Evolutionary conservation across 2,888 invertebrate genomes (phyloP).

Genomic region (Stomorhina lunata): DNA sequence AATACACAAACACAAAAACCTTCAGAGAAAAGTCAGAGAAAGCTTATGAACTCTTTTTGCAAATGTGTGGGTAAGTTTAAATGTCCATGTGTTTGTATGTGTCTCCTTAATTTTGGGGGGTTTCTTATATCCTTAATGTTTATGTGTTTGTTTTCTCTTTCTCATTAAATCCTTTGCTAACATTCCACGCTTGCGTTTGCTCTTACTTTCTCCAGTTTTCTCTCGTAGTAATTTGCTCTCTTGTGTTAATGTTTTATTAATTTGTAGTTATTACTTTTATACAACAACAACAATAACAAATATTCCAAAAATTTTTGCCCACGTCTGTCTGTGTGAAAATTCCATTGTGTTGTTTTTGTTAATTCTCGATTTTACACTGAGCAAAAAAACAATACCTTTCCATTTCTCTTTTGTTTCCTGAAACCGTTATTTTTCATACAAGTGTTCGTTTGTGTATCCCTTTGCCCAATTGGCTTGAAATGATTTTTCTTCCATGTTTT

Average conservation of each 20-base stretch:
- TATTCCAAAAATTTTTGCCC: slow-evolving; percentile 9
- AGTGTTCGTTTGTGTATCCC: background rate
- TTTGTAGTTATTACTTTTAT: slow-evolving; percentile 22
- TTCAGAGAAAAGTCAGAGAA: background rate
- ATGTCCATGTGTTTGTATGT: background rate
- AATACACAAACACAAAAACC: background rate
- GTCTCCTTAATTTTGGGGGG: background rate
- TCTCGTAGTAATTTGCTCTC: slow-evolving; percentile 28
- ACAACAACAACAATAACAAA: background rate
- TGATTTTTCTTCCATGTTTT: background rate
- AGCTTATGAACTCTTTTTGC: too few relatives aligned
- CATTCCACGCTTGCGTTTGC: slow-evolving; percentile 32
- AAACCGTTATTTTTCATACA: background rate
- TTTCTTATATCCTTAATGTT: background rate
- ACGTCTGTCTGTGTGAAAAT: background rate
- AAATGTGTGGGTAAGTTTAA: slow-evolving; percentile 2
- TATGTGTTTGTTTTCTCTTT: slow-evolving; percentile 12
- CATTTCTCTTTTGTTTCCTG: background rate
- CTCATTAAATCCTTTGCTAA: slow-evolving; percentile 11
- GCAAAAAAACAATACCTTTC: background rate
- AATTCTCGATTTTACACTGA: background rate
- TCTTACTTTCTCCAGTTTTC: slow-evolving; percentile 1
- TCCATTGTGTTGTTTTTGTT: background rate
- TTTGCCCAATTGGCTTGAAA: slow-evolving; percentile 51
- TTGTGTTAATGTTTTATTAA: slow-evolving; percentile 6